phyloP scores from a whole-genome alignment of 1,140 invertebrate species.

The Mylabris phalerata region DNA sequence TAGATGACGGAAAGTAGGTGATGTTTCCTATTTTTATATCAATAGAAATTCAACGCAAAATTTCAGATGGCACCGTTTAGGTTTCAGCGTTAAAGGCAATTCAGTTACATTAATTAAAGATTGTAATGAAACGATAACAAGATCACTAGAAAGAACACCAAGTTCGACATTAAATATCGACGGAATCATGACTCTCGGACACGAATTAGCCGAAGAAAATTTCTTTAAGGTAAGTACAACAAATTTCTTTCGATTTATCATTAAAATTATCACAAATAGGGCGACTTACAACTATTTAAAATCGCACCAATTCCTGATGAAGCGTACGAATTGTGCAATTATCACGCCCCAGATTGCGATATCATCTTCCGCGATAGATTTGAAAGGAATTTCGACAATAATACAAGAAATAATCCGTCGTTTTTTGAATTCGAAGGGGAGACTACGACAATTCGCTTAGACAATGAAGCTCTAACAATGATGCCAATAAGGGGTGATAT shows the following conservation, averaged over 20 bases:
- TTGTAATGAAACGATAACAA: slow-evolving; percentile 55
- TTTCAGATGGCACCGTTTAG: slow-evolving; percentile 70
- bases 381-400: too few species aligned
- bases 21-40: slow-evolving; percentile 11
- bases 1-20: slow-evolving; percentile 63
- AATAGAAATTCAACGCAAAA: background rate
- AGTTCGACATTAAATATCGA: slow-evolving; percentile 54
- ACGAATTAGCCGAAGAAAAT: slow-evolving; percentile 59
- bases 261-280: slow-evolving; percentile 46
- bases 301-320: slow-evolving; percentile 66
- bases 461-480: background rate
- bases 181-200: slow-evolving; percentile 66
- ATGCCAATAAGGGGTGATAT: background rate
- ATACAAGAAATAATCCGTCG: too few species aligned
- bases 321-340: slow-evolving; percentile 69
- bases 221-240: slow-evolving; percentile 52
- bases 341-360: slow-evolving; percentile 59
- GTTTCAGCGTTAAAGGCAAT: slow-evolving; percentile 70
- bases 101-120: slow-evolving; percentile 65
- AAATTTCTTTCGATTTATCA: background rate
- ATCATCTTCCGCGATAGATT: background rate
- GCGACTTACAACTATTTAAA: slow-evolving; percentile 68
- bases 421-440: background rate
- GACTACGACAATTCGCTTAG: background rate
- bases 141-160: slow-evolving; percentile 49